Conservation (phyloP, 2,797 vertebrate genomes). For the Amblyopsis hoosieri region DNA sequence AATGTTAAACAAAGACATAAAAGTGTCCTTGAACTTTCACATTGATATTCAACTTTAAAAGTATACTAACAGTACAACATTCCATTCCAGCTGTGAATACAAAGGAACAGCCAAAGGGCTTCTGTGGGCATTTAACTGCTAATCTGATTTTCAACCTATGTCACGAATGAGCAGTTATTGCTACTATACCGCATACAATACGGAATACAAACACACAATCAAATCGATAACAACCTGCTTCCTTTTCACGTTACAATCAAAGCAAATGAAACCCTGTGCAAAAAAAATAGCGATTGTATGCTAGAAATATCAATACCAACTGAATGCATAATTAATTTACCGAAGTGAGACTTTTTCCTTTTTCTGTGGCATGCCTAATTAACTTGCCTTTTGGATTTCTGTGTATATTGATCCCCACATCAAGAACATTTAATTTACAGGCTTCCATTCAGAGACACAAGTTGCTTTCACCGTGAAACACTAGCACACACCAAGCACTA, state of each 20-base stretch:
- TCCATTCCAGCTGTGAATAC: neutral
- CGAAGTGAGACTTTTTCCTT: constrained; percentile 14
- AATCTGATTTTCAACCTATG: constrained; percentile 28
- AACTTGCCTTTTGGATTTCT: constrained; percentile 27
- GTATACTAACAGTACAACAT: constrained; percentile 10
- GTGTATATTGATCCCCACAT: constrained; percentile 26
- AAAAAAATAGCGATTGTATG: constrained; percentile 4
- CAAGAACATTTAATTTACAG: constrained; percentile 11
- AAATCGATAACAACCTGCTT: constrained; percentile 35
- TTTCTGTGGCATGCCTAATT: constrained; percentile 22
- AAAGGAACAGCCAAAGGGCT: constrained; percentile 10
- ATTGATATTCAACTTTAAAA: constrained; percentile 2
- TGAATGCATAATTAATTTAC: constrained; percentile 37
- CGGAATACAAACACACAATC: constrained; percentile 24
- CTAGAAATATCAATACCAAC: constrained; percentile 16
- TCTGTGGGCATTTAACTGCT: constrained; percentile 21
- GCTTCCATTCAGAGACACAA: constrained; percentile 15
- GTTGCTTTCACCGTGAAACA: constrained; percentile 4
- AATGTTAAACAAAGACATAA: too few relatives aligned
- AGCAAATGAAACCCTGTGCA: constrained; percentile 20
- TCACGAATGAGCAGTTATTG: constrained; percentile 16
- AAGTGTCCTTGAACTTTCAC: neutral
- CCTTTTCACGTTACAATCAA: constrained; percentile 17
- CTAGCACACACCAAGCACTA: neutral
- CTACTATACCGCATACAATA: constrained; percentile 7